These are phyloP conservation scores for Onychorhynchus coronatus DNA, from an alignment of 2,113 vertebrate genomes.

Conservation along the genomic window DNA sequence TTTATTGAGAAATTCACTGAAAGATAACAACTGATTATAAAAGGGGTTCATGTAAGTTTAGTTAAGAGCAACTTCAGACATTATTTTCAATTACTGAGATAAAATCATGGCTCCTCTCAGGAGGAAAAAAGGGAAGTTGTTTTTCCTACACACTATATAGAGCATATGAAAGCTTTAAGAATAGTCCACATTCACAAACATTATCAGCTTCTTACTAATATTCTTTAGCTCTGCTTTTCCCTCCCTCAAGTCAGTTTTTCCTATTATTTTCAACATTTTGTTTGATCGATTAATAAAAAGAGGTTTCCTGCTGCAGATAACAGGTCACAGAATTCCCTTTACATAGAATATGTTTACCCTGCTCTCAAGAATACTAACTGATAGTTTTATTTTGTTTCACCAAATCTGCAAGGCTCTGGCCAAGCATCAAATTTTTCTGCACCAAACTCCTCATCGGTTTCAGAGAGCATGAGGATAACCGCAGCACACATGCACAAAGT, in stretches of 20 bases:
- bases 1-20: conserved; percentile 68
- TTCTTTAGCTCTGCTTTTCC: not conserved
- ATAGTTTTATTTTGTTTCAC: not conserved
- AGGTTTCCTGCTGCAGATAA: conserved; percentile 30
- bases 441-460: not conserved
- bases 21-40: conserved; percentile 73
- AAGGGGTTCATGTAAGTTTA: conserved; percentile 70
- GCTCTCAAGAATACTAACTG: not conserved
- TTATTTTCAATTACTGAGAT: conserved; percentile 83
- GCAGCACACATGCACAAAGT: not conserved
- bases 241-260: conserved; percentile 9
- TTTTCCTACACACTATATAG: conserved; percentile 33
- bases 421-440: not conserved
- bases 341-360: not conserved
- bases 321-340: conserved; percentile 6
- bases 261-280: conserved; percentile 51
- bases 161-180: conserved; percentile 55
- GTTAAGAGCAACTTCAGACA: conserved; percentile 74
- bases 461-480: not conserved
- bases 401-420: not conserved
- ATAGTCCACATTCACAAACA: conserved; percentile 23
- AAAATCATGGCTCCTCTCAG: conserved; percentile 69
- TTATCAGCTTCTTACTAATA: conserved; percentile 8
- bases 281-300: conserved; percentile 32
- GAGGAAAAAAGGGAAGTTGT: not conserved